phyloP scores from a whole-genome alignment of 1,140 invertebrate species.

The Metaphire vulgaris region DNA sequence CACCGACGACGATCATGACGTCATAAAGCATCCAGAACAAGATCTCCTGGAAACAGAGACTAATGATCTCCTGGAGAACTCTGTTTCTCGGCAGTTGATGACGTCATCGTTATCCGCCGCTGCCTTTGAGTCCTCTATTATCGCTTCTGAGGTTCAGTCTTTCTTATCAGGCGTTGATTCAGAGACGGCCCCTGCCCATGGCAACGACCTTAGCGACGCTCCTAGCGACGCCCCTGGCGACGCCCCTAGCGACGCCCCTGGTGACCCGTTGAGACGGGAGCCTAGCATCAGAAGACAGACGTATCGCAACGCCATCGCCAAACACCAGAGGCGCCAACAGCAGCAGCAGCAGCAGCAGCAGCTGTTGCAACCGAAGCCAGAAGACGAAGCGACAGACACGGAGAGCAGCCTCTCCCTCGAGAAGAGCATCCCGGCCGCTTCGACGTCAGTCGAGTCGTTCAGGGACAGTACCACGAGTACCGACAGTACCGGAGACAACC shows the following conservation, averaged over 20 bases:
- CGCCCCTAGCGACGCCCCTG: background rate
- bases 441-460: slow-evolving; percentile 52
- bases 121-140: no score
- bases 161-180: no score
- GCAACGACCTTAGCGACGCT: no score
- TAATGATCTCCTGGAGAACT: no score
- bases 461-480: slow-evolving; percentile 48
- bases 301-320: slow-evolving; percentile 14
- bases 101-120: no score
- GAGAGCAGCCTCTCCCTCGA: slow-evolving; percentile 8
- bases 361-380: background rate
- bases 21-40: no score
- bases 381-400: slow-evolving; percentile 2
- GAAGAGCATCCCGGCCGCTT: slow-evolving; percentile 37
- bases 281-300: slow-evolving; percentile 17
- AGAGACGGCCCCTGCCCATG: no score
- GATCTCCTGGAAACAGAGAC: no score
- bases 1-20: no score
- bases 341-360: background rate
- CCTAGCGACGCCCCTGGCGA: no score
- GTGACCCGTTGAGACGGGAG: background rate
- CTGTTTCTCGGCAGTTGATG: no score
- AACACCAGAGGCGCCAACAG: background rate
- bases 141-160: no score
- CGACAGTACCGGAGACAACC: slow-evolving; percentile 48